Base-by-base conservation (phyloP, 1,140 invertebrate genomes). In the Lethocerus indicus region DNA sequence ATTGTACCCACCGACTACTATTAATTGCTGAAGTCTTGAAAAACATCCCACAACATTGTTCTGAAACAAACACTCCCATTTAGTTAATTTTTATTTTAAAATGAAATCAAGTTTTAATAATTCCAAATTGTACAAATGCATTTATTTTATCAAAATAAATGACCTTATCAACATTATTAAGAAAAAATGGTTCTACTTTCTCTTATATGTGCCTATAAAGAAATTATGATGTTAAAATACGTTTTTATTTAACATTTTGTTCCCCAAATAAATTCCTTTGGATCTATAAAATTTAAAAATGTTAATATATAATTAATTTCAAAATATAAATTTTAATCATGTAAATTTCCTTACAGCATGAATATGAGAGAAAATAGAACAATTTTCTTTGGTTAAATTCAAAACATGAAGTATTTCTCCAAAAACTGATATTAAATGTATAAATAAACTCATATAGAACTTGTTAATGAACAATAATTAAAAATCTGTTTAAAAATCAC, bases 21-120 rank as follows among this genome's bases (percentile, higher is more conserved):
- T 61, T 4, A 83, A 63, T 61, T 90, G 84, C 51, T 81, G 78
- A 20, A 95, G 59, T 64, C 88, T 83, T 13, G 86, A 77, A 63
- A 91, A 94, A 25, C 74, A 74, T 43, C 79, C 84, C 13, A 91
- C 81, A 3, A 95, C 76, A 58, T 90, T 90, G 61, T 90, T 91
- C 79, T 91, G 64, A 35, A 72, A 67, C 45, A 52, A 59, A 58
- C 23, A 42, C 29, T 32, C n/a, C 9, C n/a, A 32, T 9, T 9
- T 9, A 9, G n/a, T 32, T 9, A 32, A 32, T 32, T 9, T 32
- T 32, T 32, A 32, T 9, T 9, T n/a, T 32, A 32, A 23, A 18
- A 3, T 14, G 25, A 40, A 6, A 6, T 40, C n/a, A 16, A 20
- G n/a, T 16, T 16, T 16, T 6, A 6, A 40, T 40, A 16, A 40